Evolutionary conservation across 2,797 vertebrate species (phyloP), one percentile per base, ranked within the genome.

Genomic region (Florisuga fusca): DNA sequence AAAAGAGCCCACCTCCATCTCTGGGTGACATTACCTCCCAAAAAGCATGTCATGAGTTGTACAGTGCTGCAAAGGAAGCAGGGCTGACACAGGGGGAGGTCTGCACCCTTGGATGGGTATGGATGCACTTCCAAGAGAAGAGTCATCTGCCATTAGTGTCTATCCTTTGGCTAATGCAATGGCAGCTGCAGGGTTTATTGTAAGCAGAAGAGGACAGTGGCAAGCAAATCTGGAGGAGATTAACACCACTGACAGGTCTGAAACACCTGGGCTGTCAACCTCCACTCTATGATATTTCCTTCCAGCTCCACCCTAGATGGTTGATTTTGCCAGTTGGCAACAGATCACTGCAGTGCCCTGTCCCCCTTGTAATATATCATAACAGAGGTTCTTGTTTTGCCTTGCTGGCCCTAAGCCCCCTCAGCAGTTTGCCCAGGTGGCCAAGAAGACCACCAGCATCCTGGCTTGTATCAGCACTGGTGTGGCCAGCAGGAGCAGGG

Each of bases 331-430:
- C 10, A 4, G 33, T 19, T 17, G 51, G 72, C 64, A 73, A 55
- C 6, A 38, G 34, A 55, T 10, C 9, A 5, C 15, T 14, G 48
- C 59, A 58, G 36, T 27, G 13, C 59, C 51, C 26, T 34, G 25
- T 55, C 19, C 48, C 46, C 74, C 36, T 18, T 34, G n/a, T 9
- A 34, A 59, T 0, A 0, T 15, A n/a, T 33, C 48, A 59, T 38
- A 21, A 25, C 0, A 0, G 7, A 17, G 8, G 12, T 8, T 50
- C 7, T 17, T 1, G 0, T n/a, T 27, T 25, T 9, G 2, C 26
- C 3, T 41, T 83, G 46, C 51, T 25, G 31, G 12, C 7, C 36
- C 64, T 57, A 31, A 62, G 41, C 7, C n/a, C 4, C 9, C 27
- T 53, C 51, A 54, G 51, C 27, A 29, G 51, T 29, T 9, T 17